These are phyloP conservation scores for Drosophila setosimentum DNA, from an alignment of 2,888 invertebrate species.

Conservation along the genomic window DNA sequence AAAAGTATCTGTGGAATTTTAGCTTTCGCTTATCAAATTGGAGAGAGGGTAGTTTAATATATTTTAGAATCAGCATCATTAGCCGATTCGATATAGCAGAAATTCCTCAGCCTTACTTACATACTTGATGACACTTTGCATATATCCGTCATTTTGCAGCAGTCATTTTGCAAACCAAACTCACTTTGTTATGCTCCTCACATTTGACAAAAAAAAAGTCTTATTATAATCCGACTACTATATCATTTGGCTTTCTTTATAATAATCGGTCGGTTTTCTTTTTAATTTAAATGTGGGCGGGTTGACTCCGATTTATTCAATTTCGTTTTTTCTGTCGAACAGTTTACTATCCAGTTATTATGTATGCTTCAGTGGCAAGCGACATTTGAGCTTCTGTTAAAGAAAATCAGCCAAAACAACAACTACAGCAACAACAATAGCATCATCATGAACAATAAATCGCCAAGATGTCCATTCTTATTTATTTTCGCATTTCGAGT, in stretches of 20 bases:
- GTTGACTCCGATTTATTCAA: background rate
- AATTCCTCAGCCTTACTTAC: background rate
- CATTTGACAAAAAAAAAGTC: background rate
- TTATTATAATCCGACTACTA: background rate
- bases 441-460: conserved; percentile 71
- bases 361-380: conserved; percentile 68
- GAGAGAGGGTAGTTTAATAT: background rate
- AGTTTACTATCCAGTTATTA: conserved; percentile 64
- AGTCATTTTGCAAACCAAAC: background rate
- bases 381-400: conserved; percentile 60
- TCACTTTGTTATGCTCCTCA: background rate
- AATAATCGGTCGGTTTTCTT: background rate
- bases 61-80: background rate
- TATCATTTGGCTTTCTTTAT: background rate
- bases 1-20: background rate
- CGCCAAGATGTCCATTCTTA: conserved; percentile 77
- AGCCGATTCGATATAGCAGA: background rate
- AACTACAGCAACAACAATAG: conserved; percentile 11
- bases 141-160: too few species aligned
- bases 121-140: background rate
- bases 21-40: background rate
- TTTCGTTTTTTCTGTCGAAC: background rate
- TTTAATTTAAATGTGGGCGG: background rate
- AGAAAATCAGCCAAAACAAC: conserved; percentile 20
- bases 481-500: conserved; percentile 80